Evolutionary conservation across 2,888 invertebrate genomes (phyloP).

Genomic region (Aproaerema taeniolella): DNA sequence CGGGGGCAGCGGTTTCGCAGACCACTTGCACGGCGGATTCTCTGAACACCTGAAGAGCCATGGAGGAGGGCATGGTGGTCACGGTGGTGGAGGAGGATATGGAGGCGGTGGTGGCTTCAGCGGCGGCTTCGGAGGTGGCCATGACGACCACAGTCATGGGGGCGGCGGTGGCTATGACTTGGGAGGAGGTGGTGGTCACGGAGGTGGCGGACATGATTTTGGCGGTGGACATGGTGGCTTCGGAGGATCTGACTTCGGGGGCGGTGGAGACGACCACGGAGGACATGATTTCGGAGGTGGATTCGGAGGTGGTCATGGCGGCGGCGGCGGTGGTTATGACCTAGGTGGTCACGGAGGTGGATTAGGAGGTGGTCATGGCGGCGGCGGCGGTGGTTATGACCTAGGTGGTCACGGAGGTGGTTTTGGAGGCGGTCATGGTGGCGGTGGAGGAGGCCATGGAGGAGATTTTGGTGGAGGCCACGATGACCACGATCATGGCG

Average conservation of each 20-base stretch:
- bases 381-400: conserved; percentile 26
- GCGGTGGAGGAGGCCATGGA: conserved; percentile 28
- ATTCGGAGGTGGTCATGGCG: conserved; percentile 25
- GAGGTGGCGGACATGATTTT: conserved; percentile 20
- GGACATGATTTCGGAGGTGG: conserved; percentile 23
- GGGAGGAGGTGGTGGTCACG: conserved; percentile 26
- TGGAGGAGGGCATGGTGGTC: too few species aligned
- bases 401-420: conserved; percentile 28
- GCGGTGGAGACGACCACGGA: conserved; percentile 20
- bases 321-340: conserved; percentile 23
- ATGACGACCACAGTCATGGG: conserved; percentile 17
- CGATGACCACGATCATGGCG: conserved; percentile 23
- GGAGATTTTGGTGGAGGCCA: conserved; percentile 24
- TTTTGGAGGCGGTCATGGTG: conserved; percentile 20
- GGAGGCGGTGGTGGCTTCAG: conserved; percentile 22
- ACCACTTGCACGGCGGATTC: conserved; percentile 49
- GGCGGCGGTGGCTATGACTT: conserved; percentile 27
- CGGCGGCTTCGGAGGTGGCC: conserved; percentile 23
- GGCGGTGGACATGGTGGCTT: conserved; percentile 26
- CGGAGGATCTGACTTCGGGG: conserved; percentile 26
- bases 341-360: conserved; percentile 23
- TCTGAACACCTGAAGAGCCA: conserved; percentile 39
- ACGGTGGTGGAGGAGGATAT: conserved; percentile 24
- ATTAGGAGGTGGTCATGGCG: conserved; percentile 24
- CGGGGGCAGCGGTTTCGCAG: conserved; percentile 33